Base-by-base conservation (phyloP, 2,113 vertebrate genomes). In the Leptobrachium leishanense region DNA sequence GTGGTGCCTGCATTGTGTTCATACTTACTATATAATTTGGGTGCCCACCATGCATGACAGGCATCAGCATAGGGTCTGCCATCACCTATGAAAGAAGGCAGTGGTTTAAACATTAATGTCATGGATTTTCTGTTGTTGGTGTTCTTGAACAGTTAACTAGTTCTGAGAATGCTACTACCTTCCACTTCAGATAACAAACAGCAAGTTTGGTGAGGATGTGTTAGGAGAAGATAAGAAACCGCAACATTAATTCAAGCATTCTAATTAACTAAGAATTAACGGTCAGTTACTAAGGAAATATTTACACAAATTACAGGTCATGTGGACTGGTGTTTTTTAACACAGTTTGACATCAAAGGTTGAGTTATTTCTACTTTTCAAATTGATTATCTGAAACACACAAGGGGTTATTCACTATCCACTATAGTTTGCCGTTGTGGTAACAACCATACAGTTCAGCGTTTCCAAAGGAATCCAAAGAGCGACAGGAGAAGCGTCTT, bases 61-160 rank as follows among this genome's bases (percentile, higher is more conserved):
- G 87, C 92, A 98, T 95, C 95, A 98, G 95, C 92, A 98, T 92
- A 83, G 96, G 96, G 85, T 98, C 97, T 1, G 94, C 95, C 96
- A 99, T 98, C 41, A 20, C 42, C 78, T 74, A 64, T 70, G 0
- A 70, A 46, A 43, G 12, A 43, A 6, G 20, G 43, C 46, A 46
- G 50, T 20, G 63, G 46, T 2, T 40, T 20, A 65, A 39, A 39
- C 39, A 40, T 65, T 65, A 65, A 65, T 65, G 63, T 39, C 5
- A 65, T 6, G 7, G 55, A 59, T 4, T 11, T 3, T 12, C 55
- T 59, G 4, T 8, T 31, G 20, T 31, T 31, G 20, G 20, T 31
- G 20, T 31, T 31, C 10, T 12, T 59, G 13, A 59, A 59, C 55
- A 59, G 55, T 59, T 59, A 59, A 11, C 10, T 3, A 59, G 4